These are phyloP conservation scores for Malurus elegans DNA, from an alignment of 2,113 vertebrate genomes.

Conservation along the genomic window DNA sequence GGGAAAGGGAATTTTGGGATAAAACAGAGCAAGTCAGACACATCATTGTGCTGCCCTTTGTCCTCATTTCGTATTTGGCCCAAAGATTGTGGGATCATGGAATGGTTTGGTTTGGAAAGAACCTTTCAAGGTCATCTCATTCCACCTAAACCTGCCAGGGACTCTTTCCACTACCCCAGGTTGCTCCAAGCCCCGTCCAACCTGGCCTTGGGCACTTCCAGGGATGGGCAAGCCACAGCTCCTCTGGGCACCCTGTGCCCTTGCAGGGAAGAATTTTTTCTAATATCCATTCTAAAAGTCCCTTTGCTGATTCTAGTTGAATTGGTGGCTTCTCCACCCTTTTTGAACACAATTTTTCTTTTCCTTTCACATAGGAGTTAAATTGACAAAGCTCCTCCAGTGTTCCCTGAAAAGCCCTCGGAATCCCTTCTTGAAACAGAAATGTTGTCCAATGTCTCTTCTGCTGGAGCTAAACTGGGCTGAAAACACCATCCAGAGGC, in stretches of 20 bases:
- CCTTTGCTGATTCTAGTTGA: not conserved
- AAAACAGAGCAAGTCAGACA: fast-evolving
- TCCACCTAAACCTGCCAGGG: not conserved
- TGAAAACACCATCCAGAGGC: not conserved
- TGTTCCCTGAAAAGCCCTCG: not conserved
- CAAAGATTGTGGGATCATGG: fast-evolving
- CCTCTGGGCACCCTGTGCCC: not conserved
- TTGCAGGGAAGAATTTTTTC: not conserved
- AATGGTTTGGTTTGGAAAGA: not conserved
- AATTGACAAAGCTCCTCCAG: not conserved
- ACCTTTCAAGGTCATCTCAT: not conserved
- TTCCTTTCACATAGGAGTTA: not conserved
- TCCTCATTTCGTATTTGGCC: not conserved
- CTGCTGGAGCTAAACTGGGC: not conserved
- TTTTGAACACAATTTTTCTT: not conserved
- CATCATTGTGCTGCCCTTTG: not conserved
- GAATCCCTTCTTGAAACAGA: not conserved
- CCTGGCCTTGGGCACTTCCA: not conserved
- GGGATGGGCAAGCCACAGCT: not conserved
- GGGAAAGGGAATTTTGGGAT: not conserved
- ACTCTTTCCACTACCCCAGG: fast-evolving
- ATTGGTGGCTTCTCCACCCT: not conserved
- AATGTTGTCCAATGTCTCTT: not conserved
- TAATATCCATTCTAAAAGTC: not conserved
- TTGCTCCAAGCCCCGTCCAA: fast-evolving